Conservation (phyloP, 2,888 invertebrate genomes). For the Serrognathus titanus region DNA sequence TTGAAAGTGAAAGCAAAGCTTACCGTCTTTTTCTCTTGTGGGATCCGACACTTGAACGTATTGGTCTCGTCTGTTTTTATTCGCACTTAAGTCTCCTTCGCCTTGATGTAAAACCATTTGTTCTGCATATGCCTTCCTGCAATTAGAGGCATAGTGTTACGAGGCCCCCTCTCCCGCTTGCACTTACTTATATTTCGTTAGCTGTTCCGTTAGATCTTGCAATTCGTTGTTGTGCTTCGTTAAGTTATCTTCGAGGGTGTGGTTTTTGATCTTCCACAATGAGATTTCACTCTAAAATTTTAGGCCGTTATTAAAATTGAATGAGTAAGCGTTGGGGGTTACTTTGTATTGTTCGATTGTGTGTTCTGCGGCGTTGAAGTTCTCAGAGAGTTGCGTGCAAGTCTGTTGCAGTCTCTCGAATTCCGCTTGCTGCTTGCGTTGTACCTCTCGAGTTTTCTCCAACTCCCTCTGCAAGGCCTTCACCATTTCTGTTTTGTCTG, state of each 20-base stretch:
- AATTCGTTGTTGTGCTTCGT: slow-evolving; percentile 12
- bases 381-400: slow-evolving; percentile 16
- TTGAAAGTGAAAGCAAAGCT: neutral
- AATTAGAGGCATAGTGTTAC: no score
- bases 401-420: slow-evolving; percentile 18
- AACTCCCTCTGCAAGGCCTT: slow-evolving; percentile 26
- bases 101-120: neutral
- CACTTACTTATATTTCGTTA: slow-evolving; percentile 15
- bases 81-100: slow-evolving; percentile 1
- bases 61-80: slow-evolving; percentile 11
- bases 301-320: no score
- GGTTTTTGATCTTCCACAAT: slow-evolving; percentile 7
- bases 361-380: slow-evolving; percentile 7
- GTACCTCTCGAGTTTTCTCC: slow-evolving; percentile 20
- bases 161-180: no score
- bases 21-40: slow-evolving; percentile 6
- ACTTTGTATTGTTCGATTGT: slow-evolving; percentile 13
- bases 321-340: neutral
- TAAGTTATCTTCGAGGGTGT: slow-evolving; percentile 7
- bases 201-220: slow-evolving; percentile 8
- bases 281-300: slow-evolving; percentile 9
- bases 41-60: slow-evolving; percentile 18
- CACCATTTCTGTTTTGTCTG: slow-evolving; percentile 26
- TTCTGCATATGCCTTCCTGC: neutral
- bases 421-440: slow-evolving; percentile 16